A percentile compares a stretch with the other conserved stretches of the same genome.
Conservation (phyloP, 2,888 invertebrate genomes). For the Hydropsyche betteni region DNA sequence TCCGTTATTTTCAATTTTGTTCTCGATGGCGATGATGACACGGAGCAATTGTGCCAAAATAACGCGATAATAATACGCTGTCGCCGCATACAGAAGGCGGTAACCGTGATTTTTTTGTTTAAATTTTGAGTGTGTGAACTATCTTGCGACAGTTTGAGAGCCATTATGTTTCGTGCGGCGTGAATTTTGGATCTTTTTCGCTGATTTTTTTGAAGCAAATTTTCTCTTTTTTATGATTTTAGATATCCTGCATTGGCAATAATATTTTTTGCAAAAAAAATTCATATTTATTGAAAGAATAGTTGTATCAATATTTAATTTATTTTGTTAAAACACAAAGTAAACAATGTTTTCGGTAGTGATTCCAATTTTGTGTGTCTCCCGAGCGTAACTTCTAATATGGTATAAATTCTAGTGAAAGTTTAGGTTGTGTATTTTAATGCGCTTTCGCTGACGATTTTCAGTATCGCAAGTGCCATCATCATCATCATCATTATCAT, state of each 20-base stretch:
- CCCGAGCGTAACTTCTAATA: slow-evolving; percentile 7
- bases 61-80: slow-evolving; percentile 20
- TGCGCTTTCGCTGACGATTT: slow-evolving; percentile 18
- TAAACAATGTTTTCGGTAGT: not conserved
- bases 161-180: slow-evolving; percentile 2
- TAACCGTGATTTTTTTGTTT: no score
- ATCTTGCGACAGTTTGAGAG: slow-evolving; percentile 7
- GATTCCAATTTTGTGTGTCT: not conserved
- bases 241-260: no score
- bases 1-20: slow-evolving; percentile 28
- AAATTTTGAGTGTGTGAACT: no score
- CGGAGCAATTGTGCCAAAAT: slow-evolving; percentile 10
- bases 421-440: not conserved
- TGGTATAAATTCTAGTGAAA: slow-evolving; percentile 15
- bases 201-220: no score
- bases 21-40: slow-evolving; percentile 20
- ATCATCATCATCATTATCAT: slow-evolving; percentile 1
- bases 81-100: not conserved
- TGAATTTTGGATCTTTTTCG: not conserved
- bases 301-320: no score
- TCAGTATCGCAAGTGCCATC: not conserved
- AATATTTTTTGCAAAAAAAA: no score
- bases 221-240: no score
- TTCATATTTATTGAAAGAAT: no score
- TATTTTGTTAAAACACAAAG: no score